Base-by-base conservation (phyloP, 2,797 vertebrate genomes). In the Morus bassanus region DNA sequence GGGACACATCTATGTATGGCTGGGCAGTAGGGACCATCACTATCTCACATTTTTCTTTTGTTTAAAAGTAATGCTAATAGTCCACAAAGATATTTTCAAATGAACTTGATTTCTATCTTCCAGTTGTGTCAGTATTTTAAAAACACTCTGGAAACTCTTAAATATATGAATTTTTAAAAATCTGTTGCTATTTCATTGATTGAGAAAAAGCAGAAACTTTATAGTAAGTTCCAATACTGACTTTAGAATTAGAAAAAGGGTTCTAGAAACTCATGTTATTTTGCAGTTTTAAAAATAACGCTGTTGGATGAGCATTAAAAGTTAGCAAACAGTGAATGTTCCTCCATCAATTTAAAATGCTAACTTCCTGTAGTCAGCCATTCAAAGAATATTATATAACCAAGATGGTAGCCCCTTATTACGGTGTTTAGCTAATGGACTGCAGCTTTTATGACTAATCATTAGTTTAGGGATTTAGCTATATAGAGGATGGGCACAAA, bases 351-450 rank as follows among this genome's bases (percentile, higher is more conserved):
- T 59, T 94, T 72, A 70, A 95, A 95, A 89, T 68, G 35, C 33
- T 75, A 6, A 57, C 74, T 4, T 93, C 75, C 24, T 51, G 2
- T 24, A 54, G 53, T 43, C 84, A 56, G 31, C 21, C 35, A 50
- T 53, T 89, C 41, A 57, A 76, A 80, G 45, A 79, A 23, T 33
- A 61, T 80, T 92, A 57, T 59, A 72, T 94, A 68, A 93, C 82
- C 73, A 92, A 91, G 92, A 95, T 92, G 57, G 90, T 59, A 82
- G 61, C n/a, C 31, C 43, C 43, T 91, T 96, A 74, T 91, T 84
- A 41, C 45, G 60, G 74, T 43, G 24, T 97, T 97, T 96, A 88
- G 79, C 87, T 95, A 94, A 97, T 96, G 96, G 95, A 67, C 59
- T 91, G 54, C 17, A 90, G 85, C 46, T 96, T 96, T 95, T 96